Evolutionary conservation across 37 sponge, comb jelly and placozoan genomes (phyloP).

Genomic region (Hexactinellida sp.): DNA sequence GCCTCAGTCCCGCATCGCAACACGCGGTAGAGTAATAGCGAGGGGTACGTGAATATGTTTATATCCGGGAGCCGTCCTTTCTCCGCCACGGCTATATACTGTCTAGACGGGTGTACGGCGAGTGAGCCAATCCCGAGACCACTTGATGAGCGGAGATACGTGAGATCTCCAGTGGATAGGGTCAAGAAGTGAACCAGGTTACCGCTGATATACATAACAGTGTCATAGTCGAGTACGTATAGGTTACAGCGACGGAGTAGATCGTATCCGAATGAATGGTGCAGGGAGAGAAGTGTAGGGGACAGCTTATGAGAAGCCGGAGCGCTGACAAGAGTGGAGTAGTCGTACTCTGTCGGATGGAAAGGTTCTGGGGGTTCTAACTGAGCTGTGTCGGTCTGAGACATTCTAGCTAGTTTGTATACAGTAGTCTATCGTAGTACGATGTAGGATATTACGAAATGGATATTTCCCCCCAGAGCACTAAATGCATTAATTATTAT

Average conservation of each 20-base stretch:
- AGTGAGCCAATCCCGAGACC: slow-evolving; percentile 90
- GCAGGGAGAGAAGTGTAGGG: slow-evolving; percentile 21
- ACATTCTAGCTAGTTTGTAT: no score
- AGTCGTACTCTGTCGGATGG: neutral
- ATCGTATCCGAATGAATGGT: slow-evolving; percentile 94
- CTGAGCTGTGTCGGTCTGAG: neutral
- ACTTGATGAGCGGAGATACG: slow-evolving; percentile 56
- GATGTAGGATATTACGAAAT: neutral
- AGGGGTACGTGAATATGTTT: slow-evolving; percentile 69
- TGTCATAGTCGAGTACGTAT: slow-evolving; percentile 45
- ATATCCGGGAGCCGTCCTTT: slow-evolving; percentile 74
- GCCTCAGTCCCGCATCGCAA: slow-evolving; percentile 52
- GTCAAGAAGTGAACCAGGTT: slow-evolving; percentile 69
- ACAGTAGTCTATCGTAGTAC: neutral
- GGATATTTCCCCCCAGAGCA: no score
- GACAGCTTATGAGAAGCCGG: neutral
- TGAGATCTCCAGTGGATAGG: slow-evolving; percentile 42
- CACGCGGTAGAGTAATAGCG: slow-evolving; percentile 64
- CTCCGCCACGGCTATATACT: slow-evolving; percentile 94
- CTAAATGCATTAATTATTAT: neutral
- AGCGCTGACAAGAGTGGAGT: neutral
- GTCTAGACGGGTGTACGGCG: slow-evolving; percentile 70
- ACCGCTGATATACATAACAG: slow-evolving; percentile 71
- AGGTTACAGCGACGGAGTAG: slow-evolving; percentile 80
- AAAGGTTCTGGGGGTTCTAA: neutral